Evolutionary conservation across 2,113 vertebrate genomes (phyloP).

Genomic region (Panurus biarmicus): DNA sequence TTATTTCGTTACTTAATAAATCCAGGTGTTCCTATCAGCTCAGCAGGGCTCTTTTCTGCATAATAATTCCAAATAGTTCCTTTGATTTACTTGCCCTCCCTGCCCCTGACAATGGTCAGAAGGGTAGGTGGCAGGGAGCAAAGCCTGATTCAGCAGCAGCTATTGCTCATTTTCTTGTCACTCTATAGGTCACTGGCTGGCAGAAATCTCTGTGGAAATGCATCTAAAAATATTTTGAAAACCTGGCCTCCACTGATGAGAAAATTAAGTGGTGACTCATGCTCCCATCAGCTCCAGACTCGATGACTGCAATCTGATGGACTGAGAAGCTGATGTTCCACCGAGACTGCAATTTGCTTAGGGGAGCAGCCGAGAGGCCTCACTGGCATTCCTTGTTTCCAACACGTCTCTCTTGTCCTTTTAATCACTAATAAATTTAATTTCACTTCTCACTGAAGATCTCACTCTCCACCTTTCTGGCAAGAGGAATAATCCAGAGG

Average conservation of each 20-base stretch:
- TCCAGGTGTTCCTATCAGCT: background rate
- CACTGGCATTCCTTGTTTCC: background rate
- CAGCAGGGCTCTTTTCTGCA: background rate
- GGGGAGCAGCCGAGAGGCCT: background rate
- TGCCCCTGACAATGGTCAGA: background rate
- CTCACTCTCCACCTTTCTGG: background rate
- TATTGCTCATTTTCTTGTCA: slow-evolving; percentile 11
- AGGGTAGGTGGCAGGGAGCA: background rate
- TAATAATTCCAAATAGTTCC: background rate
- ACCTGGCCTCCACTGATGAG: background rate
- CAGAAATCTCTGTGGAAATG: slow-evolving; percentile 3
- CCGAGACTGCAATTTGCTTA: background rate
- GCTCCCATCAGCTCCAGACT: slow-evolving; percentile 21
- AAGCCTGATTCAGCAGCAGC: background rate
- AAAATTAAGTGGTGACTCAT: slow-evolving; percentile 11
- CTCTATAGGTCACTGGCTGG: background rate
- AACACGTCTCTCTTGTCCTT: background rate
- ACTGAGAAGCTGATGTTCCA: background rate
- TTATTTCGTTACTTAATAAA: background rate
- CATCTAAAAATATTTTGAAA: slow-evolving; percentile 45
- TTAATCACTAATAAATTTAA: slow-evolving; percentile 6
- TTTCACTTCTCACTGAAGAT: slow-evolving; percentile 35
- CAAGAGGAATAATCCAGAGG: background rate
- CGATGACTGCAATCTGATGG: slow-evolving; percentile 12
- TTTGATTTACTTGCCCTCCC: background rate